These are phyloP conservation scores for Rhingia rostrata DNA, from an alignment of 2,888 invertebrate genomes.

Conservation along the genomic window DNA sequence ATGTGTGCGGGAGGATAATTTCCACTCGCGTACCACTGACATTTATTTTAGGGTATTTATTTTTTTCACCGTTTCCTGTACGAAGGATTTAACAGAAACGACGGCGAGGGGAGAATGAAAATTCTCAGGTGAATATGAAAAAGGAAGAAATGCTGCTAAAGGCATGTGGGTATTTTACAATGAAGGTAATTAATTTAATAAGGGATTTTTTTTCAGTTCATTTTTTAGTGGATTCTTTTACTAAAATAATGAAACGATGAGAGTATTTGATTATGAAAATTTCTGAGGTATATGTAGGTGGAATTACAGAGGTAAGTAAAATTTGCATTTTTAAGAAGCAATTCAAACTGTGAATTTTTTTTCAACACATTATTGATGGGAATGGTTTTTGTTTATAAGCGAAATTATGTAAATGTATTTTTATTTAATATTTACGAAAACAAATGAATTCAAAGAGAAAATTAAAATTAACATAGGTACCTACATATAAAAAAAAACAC, in stretches of 20 bases:
- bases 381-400: too few species aligned
- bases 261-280: conserved; percentile 45
- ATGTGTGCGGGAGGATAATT: conserved; percentile 22
- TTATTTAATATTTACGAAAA: too few species aligned
- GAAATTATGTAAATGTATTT: too few species aligned
- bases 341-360: too few species aligned
- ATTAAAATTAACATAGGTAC: too few species aligned
- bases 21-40: conserved; percentile 33
- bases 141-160: conserved; percentile 11
- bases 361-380: too few species aligned
- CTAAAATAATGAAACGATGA: neutral
- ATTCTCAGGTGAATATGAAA: conserved; percentile 33
- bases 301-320: conserved; percentile 17
- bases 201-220: conserved; percentile 43
- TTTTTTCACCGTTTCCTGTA: conserved; percentile 29
- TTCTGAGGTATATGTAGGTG: neutral
- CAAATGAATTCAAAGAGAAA: too few species aligned
- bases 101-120: neutral
- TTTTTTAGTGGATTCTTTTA: neutral
- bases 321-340: too few species aligned
- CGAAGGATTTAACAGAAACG: conserved; percentile 29
- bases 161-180: conserved; percentile 37
- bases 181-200: conserved; percentile 70
- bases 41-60: conserved; percentile 47
- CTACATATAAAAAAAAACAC: too few species aligned